Evolutionary conservation across 2,888 invertebrate species (phyloP), one percentile per base, ranked within the genome.

Genomic region (Cosmorhoe ocellata): DNA sequence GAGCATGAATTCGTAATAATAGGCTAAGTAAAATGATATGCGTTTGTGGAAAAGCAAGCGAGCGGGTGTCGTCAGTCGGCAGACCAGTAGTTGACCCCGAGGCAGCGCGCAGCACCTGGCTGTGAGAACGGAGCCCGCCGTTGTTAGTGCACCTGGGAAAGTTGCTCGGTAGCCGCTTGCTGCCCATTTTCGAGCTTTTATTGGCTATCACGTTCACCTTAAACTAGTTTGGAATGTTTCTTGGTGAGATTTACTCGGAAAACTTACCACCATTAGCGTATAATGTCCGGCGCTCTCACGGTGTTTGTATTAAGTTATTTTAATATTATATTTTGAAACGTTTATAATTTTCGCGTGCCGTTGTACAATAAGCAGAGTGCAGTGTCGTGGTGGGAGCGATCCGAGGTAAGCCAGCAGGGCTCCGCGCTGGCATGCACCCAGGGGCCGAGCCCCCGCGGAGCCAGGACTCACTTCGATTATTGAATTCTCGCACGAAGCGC

Each of bases 131-230:
- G 59, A 37, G 71, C 63, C 62, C 68, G 68, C 66, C 64, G 63
- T 68, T 67, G 69, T 76, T 74, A 79, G 73, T 75, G 76, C 75
- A 81, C 74, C 72, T 79, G 82, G 79, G 86, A 87, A 88, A 84
- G 82, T 76, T 75, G 58, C 75, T 77, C 80, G 68, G 84, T 80
- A 81, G 84, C 76, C 73, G 74, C 64, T 67, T 70, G 71, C 71
- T 71, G 76, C 74, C 83, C 84, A 84, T 86, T 86, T 76, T 69
- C 69, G 71, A 70, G 76, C 78, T 78, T 84, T 88, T 88, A 88
- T 86, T 84, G 80, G 77, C 85, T 83, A 84, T 86, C 83, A 84
- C 64, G 76, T 74, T 73, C 72, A 77, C 78, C 76, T 78, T 74
- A 84, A 85, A 87, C 87, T 79, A 81, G 88, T 87, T 86, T 55